Evolutionary conservation across 1,140 invertebrate species (phyloP).

Genomic region (Aphaenogaster ashmeadi): DNA sequence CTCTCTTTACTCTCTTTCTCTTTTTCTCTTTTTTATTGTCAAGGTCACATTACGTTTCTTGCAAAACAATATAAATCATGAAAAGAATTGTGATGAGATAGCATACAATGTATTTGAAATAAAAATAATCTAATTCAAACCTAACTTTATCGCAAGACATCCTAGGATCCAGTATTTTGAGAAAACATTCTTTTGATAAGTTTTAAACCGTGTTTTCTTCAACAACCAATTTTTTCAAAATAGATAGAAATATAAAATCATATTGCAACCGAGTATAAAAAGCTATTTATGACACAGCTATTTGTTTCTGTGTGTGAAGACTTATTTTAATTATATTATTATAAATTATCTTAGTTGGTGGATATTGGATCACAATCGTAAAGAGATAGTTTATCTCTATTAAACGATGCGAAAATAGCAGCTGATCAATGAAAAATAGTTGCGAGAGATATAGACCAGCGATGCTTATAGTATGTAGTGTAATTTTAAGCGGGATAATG

Average conservation of each 20-base stretch:
- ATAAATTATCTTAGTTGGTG: constrained; percentile 19
- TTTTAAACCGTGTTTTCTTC: neutral
- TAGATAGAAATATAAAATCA: constrained; percentile 13
- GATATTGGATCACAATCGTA: neutral
- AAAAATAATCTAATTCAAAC: neutral
- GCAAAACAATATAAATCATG: neutral
- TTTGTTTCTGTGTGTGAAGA: neutral
- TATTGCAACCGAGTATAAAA: neutral
- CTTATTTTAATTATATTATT: neutral
- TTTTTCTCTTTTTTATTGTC: neutral
- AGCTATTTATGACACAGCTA: neutral
- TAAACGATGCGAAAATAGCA: constrained; percentile 14
- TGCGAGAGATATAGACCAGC: neutral
- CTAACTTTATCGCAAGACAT: constrained; percentile 14
- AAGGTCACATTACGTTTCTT: neutral
- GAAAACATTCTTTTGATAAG: constrained; percentile 6
- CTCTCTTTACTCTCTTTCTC: neutral
- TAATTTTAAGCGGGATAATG: constrained; percentile 15
- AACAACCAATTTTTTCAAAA: constrained; percentile 20
- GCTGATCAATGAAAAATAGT: constrained; percentile 36
- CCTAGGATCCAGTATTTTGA: neutral
- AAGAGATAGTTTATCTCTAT: neutral
- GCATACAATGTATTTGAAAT: neutral
- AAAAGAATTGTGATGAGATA: neutral
- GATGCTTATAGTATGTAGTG: neutral